Evolutionary conservation across 2,888 invertebrate genomes (phyloP).

Genomic region (Dryococelus australis): DNA sequence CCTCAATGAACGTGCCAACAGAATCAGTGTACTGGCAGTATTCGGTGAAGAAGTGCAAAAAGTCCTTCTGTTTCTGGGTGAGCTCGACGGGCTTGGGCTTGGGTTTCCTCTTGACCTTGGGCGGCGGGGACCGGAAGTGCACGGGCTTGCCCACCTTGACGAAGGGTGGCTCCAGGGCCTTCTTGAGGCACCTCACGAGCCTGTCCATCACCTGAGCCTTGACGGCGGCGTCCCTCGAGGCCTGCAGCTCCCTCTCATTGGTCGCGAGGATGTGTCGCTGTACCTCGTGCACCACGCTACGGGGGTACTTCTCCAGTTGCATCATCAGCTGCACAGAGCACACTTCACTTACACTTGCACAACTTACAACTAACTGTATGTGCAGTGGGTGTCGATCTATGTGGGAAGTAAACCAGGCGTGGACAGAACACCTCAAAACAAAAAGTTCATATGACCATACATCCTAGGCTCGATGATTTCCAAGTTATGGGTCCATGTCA

Average conservation of each 20-base stretch:
- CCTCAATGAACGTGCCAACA: background rate
- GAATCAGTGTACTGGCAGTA: slow-evolving; percentile 19
- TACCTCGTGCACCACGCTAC: background rate
- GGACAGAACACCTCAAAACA: too few species aligned
- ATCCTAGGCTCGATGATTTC: too few species aligned
- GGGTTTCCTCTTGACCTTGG: background rate
- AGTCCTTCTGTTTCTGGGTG: slow-evolving; percentile 22
- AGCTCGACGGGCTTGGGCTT: background rate
- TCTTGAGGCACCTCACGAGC: background rate
- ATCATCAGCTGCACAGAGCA: background rate
- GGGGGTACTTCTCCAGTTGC: slow-evolving; percentile 11
- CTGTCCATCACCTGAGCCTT: background rate
- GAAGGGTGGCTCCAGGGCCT: slow-evolving; percentile 4
- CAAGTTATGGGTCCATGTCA: too few species aligned
- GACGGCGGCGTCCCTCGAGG: background rate
- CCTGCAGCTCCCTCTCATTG: background rate
- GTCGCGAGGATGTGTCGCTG: background rate
- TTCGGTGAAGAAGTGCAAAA: slow-evolving; percentile 10
- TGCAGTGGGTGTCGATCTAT: too few species aligned
- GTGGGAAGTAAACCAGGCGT: too few species aligned
- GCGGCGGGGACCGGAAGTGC: background rate
- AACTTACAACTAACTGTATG: too few species aligned
- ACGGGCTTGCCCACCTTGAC: slow-evolving; percentile 2
- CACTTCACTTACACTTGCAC: background rate
- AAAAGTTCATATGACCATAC: too few species aligned